These are phyloP conservation scores for Trichonephila clavata DNA, from an alignment of 1,140 invertebrate genomes.

Conservation along the genomic window DNA sequence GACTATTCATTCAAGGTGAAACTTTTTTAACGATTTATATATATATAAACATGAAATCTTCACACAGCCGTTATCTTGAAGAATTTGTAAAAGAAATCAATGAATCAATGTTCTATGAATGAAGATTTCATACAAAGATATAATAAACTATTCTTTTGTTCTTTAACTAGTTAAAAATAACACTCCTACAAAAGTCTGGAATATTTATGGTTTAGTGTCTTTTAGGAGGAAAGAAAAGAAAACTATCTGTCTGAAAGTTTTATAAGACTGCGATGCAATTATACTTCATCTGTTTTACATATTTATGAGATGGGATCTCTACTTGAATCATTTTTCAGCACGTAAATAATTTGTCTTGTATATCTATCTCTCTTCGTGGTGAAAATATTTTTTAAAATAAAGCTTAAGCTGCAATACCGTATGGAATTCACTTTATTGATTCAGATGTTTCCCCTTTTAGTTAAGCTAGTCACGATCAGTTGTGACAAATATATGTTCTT, in stretches of 20 bases:
- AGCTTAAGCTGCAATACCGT: not conserved
- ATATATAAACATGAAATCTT: no score
- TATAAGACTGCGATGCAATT: conserved; percentile 16
- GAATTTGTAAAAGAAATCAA: no score
- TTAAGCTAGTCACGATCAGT: no score
- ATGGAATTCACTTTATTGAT: no score
- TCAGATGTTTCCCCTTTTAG: no score
- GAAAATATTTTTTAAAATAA: not conserved
- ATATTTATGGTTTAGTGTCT: not conserved
- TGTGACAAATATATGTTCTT: no score
- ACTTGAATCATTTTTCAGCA: not conserved
- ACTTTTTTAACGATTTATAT: no score
- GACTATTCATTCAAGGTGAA: no score
- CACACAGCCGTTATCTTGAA: no score
- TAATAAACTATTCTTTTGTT: not conserved
- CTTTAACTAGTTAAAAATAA: not conserved
- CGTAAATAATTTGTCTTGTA: conserved; percentile 17
- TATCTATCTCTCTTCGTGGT: not conserved
- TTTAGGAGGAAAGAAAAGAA: not conserved
- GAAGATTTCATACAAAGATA: no score
- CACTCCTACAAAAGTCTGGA: not conserved
- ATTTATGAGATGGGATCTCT: conserved; percentile 21
- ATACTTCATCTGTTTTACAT: conserved; percentile 57
- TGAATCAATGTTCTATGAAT: no score
- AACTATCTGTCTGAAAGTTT: not conserved